A percentile compares a stretch with the other conserved stretches of the same genome.
Evolutionary conservation across 2,113 vertebrate species (phyloP).

Genomic region (Alethe castanea): DNA sequence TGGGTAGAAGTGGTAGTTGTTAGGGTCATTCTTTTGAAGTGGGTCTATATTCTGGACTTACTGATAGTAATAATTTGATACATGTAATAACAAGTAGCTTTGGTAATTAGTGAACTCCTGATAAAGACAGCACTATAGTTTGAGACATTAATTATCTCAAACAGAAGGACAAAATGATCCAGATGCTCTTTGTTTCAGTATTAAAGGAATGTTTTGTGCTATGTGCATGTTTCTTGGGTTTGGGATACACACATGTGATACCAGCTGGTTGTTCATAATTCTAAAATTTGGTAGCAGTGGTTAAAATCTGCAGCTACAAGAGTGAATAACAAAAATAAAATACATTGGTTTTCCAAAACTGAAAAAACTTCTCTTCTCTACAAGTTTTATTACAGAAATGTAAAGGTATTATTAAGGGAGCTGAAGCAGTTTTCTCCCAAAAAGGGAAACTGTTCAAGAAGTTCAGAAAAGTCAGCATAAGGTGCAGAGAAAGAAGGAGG

Average conservation of each 20-base stretch:
- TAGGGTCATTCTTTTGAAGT: conserved; percentile 40
- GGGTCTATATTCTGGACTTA: conserved; percentile 1
- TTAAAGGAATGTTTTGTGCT: neutral
- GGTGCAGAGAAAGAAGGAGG: neutral
- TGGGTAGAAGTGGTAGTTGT: conserved; percentile 20
- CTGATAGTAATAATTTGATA: conserved; percentile 48
- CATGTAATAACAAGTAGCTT: conserved; percentile 15
- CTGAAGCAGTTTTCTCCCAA: neutral
- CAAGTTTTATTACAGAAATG: neutral
- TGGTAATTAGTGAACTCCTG: conserved; percentile 19
- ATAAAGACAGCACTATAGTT: neutral
- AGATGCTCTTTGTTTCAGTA: neutral
- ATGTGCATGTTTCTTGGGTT: neutral
- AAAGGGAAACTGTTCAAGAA: neutral
- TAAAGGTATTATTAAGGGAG: neutral
- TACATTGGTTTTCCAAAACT: neutral
- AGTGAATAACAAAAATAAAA: neutral
- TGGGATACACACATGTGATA: neutral
- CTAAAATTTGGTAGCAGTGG: neutral
- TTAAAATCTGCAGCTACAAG: neutral
- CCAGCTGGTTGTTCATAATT: neutral
- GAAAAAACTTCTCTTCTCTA: neutral
- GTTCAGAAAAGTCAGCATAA: neutral
- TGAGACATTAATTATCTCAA: neutral
- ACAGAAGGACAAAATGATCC: neutral